These are phyloP conservation scores for Scophthalmus maximus DNA, from an alignment of 2,113 vertebrate species.

Conservation along the genomic window DNA sequence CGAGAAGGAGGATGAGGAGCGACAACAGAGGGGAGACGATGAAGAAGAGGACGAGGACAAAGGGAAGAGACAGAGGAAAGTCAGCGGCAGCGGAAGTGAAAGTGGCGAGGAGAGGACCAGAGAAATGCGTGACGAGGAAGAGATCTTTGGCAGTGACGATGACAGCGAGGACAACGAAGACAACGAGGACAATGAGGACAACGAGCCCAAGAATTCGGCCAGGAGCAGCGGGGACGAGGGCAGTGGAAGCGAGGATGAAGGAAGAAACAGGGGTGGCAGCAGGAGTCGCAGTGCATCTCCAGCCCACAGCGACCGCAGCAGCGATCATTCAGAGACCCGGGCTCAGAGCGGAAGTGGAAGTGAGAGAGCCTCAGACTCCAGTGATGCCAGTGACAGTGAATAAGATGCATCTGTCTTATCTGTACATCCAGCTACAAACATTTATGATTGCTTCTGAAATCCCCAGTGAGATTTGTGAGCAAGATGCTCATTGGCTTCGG, in stretches of 20 bases:
- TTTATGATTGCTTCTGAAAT: slow-evolving; percentile 9
- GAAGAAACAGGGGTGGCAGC: slow-evolving; percentile 72
- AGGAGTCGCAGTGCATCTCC: slow-evolving; percentile 85
- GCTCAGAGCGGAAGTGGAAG: slow-evolving; percentile 84
- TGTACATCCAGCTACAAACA: slow-evolving; percentile 23
- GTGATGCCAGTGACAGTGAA: slow-evolving; percentile 89
- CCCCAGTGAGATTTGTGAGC: not conserved
- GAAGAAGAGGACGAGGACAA: slow-evolving; percentile 67
- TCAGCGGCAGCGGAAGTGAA: slow-evolving; percentile 85
- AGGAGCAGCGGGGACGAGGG: slow-evolving; percentile 79
- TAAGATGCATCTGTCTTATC: slow-evolving; percentile 57
- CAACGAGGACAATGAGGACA: no score
- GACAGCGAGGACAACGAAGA: slow-evolving; percentile 84
- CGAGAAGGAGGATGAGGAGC: slow-evolving; percentile 80
- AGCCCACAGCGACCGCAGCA: slow-evolving; percentile 85
- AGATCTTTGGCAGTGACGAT: slow-evolving; percentile 93
- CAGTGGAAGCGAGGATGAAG: slow-evolving; percentile 78
- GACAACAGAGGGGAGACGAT: slow-evolving; percentile 59
- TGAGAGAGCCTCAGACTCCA: slow-evolving; percentile 86
- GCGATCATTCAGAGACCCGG: slow-evolving; percentile 85
- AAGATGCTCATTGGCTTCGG: slow-evolving; percentile 26
- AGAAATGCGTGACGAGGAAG: slow-evolving; percentile 90
- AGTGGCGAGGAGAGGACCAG: slow-evolving; percentile 83
- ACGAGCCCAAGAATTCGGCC: slow-evolving; percentile 77
- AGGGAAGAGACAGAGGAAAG: slow-evolving; percentile 73